These are phyloP conservation scores for Mobula hypostoma DNA, from an alignment of 2,113 vertebrate species.

Conservation along the genomic window DNA sequence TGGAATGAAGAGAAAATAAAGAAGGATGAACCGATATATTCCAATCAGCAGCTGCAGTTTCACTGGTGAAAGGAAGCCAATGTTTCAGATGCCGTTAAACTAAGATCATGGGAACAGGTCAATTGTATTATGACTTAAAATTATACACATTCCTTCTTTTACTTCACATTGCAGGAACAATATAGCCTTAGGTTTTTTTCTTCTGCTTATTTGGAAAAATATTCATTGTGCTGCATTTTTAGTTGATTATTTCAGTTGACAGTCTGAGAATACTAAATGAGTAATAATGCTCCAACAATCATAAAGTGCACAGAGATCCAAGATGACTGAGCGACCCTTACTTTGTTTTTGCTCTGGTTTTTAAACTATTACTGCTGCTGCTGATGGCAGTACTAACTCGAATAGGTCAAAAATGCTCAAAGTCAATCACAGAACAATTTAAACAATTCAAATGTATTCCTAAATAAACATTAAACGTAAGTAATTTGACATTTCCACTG, in stretches of 20 bases:
- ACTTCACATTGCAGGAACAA: neutral
- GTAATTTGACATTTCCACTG: neutral
- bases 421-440: neutral
- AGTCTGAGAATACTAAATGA: neutral
- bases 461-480: constrained; percentile 4
- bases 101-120: neutral
- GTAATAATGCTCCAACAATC: neutral
- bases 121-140: neutral
- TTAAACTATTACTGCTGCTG: constrained; percentile 17
- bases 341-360: neutral
- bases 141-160: constrained; percentile 3
- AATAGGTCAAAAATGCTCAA: neutral
- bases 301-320: constrained; percentile 16
- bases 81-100: neutral
- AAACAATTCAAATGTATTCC: neutral
- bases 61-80: constrained; percentile 17
- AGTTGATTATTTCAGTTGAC: neutral
- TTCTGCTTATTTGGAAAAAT: neutral
- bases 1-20: constrained; percentile 60
- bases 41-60: constrained; percentile 47
- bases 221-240: neutral
- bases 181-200: neutral
- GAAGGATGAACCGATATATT: constrained; percentile 56
- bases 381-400: neutral
- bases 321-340: constrained; percentile 1